A percentile compares a stretch with the other conserved stretches of the same genome.
These are phyloP conservation scores for Drosophila parabipectinata DNA, from an alignment of 1,140 invertebrate genomes.

Conservation along the genomic window DNA sequence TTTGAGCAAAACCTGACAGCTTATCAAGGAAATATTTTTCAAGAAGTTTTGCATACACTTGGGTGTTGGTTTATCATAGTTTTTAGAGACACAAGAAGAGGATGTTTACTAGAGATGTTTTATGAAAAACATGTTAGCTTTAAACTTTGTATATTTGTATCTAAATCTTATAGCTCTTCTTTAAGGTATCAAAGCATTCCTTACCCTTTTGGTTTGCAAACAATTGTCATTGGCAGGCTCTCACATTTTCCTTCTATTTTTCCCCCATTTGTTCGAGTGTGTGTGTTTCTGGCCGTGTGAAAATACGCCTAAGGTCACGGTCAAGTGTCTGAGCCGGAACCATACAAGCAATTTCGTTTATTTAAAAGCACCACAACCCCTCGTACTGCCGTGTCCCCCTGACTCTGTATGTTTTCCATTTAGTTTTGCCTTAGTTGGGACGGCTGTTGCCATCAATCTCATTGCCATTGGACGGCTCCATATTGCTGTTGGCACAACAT, in stretches of 20 bases:
- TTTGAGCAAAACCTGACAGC: slow-evolving; percentile 8
- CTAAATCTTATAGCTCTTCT: neutral
- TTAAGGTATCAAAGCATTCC: slow-evolving; percentile 4
- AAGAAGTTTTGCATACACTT: slow-evolving; percentile 13
- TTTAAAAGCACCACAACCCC: slow-evolving; percentile 41
- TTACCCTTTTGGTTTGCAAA: neutral
- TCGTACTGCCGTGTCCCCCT: neutral
- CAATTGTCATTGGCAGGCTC: slow-evolving; percentile 11
- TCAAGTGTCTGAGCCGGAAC: slow-evolving; percentile 38
- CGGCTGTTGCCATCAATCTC: slow-evolving; percentile 29
- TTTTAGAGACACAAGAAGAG: neutral
- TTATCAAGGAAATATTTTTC: slow-evolving; percentile 15
- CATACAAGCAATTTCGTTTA: slow-evolving; percentile 66
- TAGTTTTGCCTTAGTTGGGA: slow-evolving; percentile 40
- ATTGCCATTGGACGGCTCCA: slow-evolving; percentile 24
- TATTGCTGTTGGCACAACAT: slow-evolving; percentile 59
- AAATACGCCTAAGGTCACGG: slow-evolving; percentile 73
- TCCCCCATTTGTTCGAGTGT: slow-evolving; percentile 19
- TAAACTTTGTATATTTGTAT: neutral
- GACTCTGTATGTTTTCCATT: slow-evolving; percentile 12
- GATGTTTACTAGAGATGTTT: too few relatives aligned
- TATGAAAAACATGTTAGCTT: too few relatives aligned
- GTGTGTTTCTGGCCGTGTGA: slow-evolving; percentile 62
- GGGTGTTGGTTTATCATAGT: slow-evolving; percentile 6
- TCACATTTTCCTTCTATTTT: neutral